Evolutionary conservation across 2,797 vertebrate species (phyloP), one percentile per base, ranked within the genome.

Genomic region (Paramormyrops hopkinsi): DNA sequence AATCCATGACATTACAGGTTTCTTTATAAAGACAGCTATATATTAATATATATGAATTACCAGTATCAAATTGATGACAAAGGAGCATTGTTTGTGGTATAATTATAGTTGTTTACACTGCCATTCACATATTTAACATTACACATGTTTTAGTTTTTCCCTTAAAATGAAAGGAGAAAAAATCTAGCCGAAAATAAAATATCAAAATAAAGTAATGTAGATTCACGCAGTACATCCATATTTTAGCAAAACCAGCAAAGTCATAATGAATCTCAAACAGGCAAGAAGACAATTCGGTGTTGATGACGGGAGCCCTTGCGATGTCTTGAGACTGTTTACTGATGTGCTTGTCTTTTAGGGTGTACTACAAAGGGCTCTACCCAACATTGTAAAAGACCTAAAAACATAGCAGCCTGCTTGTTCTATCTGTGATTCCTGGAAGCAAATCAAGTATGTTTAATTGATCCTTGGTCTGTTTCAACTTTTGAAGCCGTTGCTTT

Each of bases 371-470:
- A 88, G 73, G 83, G 54, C 88, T 88, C 37, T 65, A 62, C 86
- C 56, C n/a, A 89, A 53, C 90, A 90, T 76, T 94, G 94, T 94
- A 95, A 95, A 95, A 94, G 93, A 93, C 29, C 6, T 93, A 93
- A 93, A 94, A 93, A 92, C 92, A 73, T 91, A 92, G 93, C 90
- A 90, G 93, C 91, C 91, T 90, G 89, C 92, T 91, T 91, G 90
- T 91, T 90, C 90, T 51, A 86, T 54, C 51, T 29, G 50, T 86
- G 48, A 51, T 53, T 85, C 22, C n/a, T 85, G 51, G 22, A 86
- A 86, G 48, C 50, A 51, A 85, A 19, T 29, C 84, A 33, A 86
- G 4, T 22, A 29, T 54, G 22, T 86, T 33, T 33, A 86, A n/a
- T 33, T 7, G 12, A 14, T 86, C 12, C 50, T 86, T 54, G 17